Evolutionary conservation across 2,113 vertebrate genomes (phyloP), one percentile per base, ranked within the genome.

Genomic region (Chelonoidis abingdonii): DNA sequence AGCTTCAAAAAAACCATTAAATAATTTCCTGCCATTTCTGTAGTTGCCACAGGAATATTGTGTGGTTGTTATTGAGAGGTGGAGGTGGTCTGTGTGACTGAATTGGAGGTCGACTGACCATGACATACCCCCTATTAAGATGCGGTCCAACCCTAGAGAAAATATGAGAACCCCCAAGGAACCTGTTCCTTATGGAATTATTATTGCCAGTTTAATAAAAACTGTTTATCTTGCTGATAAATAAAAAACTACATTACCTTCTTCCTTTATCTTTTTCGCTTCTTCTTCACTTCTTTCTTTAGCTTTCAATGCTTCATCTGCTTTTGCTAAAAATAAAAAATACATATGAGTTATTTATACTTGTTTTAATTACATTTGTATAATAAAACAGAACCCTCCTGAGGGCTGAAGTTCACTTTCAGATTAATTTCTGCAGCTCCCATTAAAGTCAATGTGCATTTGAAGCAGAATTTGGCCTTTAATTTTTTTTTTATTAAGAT

Each of bases 261-360:
- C 99, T 76, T 99, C 98, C 93, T 99, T 98, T 91, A 98, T 99
- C 97, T 98, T 99, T 93, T 98, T 99, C 6, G 98, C 99, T 95
- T 99, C 99, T 80, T 99, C 99, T 89, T 99, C 99, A 93, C 98
- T 99, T 96, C 98, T 99, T 95, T 99, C 98, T 98, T 99, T 99
- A 89, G 99, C 99, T 97, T 99, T 99, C 90, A 99, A 88, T 0
- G 98, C 99, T 98, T 99, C 99, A 65, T 99, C 99, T 31, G 99
- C 99, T 98, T 99, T 99, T 54, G 99, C 99, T 99, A 80, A 57
- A 97, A 98, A 97, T 21, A 89, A 96, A 94, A 97, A 88, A 93
- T 95, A 89, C n/a, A 95, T 21, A 50, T 31, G 35, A 83, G 1
- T 94, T 72, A 65, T 56, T 82, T 31, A 79, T 17, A 82, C 12